Base-by-base conservation (phyloP, 2,113 vertebrate species). In the Melanocharis versteri region DNA sequence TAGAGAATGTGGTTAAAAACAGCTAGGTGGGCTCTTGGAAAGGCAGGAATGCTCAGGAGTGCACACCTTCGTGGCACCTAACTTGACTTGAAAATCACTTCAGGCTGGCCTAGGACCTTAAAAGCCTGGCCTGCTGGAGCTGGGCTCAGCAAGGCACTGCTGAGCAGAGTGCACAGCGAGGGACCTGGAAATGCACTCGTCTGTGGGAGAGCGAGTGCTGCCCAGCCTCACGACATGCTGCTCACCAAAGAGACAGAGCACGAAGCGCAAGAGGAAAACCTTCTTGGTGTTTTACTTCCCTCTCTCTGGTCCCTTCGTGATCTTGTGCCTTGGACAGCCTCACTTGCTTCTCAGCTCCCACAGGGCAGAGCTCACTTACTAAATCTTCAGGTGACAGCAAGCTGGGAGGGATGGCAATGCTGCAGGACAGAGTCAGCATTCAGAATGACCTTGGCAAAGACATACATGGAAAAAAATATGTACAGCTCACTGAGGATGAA, bases 21-120 rank as follows among this genome's bases (percentile, higher is more conserved):
- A 54, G 61, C 47, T 78, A 3, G 1, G 9, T 13, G 1, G 1
- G 45, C 58, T 57, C 28, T 47, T 13, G 39, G 37, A 75, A 58
- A 86, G 22, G 57, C 35, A 84, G 47, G 45, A 30, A 31, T 2
- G 0, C 11, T 37, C 40, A 57, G 45, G 40, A 77, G 30, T 1
- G 2, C 50, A 28, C 8, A 48, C 7, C 20, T 93, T 90, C 0
- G 0, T 69, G 61, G 28, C 0, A 0, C 23, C 31, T 65, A 48
- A n/a, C 27, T 45, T 60, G 27, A 37, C 53, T 80, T 1, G 3
- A 61, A 90, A 88, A 70, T 83, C 51, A 42, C 19, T 47, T 68
- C 4, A 37, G 58, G 40, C 66, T 93, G 45, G 15, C 31, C 75
- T 70, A 65, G 50, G 35, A 61, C 45, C 18, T 88, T 85, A 61